Evolutionary conservation across 2,113 vertebrate genomes (phyloP).

Genomic region (Oncorhynchus gorbuscha): DNA sequence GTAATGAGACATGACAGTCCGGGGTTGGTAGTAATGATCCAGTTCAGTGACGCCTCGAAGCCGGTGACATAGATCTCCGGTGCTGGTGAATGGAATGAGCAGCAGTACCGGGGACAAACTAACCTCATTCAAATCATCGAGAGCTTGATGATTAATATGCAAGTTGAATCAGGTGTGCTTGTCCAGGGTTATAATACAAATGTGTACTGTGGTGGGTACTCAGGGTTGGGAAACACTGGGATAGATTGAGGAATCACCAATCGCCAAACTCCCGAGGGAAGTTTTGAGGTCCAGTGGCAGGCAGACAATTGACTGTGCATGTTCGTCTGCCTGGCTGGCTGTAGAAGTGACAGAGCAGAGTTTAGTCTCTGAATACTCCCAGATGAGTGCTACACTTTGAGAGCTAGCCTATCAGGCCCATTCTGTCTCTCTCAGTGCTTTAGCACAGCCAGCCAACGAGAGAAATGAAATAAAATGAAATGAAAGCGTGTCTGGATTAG

Average conservation of each 20-base stretch:
- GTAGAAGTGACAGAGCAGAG: conserved; percentile 46
- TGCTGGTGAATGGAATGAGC: too few relatives aligned
- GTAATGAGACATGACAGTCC: too few relatives aligned
- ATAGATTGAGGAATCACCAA: neutral
- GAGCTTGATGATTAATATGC: too few relatives aligned
- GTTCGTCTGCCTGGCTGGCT: conserved; percentile 20
- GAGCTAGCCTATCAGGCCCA: conserved; percentile 37
- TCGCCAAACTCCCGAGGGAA: neutral
- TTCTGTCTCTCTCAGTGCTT: conserved; percentile 44
- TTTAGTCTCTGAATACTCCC: conserved; percentile 38
- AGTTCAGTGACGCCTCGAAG: too few relatives aligned
- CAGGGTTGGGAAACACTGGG: neutral
- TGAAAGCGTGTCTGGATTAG: conserved; percentile 78
- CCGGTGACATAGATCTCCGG: too few relatives aligned
- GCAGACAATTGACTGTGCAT: neutral
- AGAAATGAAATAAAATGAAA: conserved; percentile 74
- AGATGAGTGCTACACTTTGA: conserved; percentile 50
- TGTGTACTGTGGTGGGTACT: too few relatives aligned
- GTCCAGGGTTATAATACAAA: too few relatives aligned
- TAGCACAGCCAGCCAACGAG: conserved; percentile 56
- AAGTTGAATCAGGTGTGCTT: too few relatives aligned
- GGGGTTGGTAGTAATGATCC: too few relatives aligned
- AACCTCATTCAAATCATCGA: too few relatives aligned
- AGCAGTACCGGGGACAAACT: too few relatives aligned
- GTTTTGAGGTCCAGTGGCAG: too few relatives aligned